These are phyloP conservation scores for Scaptodrosophila latifasciaeformis DNA, from an alignment of 2,888 invertebrate species.

Conservation along the genomic window DNA sequence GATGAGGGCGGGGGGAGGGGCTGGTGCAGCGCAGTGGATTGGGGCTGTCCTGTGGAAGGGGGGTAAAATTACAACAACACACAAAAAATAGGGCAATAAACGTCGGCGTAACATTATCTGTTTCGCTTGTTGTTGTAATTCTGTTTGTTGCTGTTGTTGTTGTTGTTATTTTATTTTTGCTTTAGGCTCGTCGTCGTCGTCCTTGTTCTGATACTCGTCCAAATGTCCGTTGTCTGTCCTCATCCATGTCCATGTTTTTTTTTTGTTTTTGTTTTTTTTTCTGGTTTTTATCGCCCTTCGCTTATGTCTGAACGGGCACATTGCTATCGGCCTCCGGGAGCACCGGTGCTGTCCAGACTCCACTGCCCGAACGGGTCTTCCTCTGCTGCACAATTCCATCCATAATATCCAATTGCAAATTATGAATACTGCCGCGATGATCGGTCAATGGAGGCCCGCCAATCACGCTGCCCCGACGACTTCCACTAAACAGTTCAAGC, in stretches of 20 bases:
- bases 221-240: not conserved
- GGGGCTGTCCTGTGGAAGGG: too few relatives aligned
- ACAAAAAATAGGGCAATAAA: too few relatives aligned
- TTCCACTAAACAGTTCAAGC: too few relatives aligned
- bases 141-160: conserved; percentile 8
- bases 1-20: not conserved
- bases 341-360: conserved; percentile 82
- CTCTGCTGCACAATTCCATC: conserved; percentile 89
- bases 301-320: conserved; percentile 74
- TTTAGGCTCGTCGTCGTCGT: not conserved
- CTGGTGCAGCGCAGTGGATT: too few relatives aligned
- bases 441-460: conserved; percentile 84
- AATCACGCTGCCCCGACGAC: conserved; percentile 74
- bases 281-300: too few relatives aligned
- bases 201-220: not conserved
- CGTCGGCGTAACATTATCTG: not conserved
- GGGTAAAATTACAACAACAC: too few relatives aligned
- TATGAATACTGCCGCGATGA: conserved; percentile 85
- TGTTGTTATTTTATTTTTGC: too few relatives aligned
- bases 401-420: conserved; percentile 90
- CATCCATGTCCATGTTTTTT: not conserved
- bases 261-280: not conserved
- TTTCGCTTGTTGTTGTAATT: not conserved
- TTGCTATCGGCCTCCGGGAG: conserved; percentile 72
- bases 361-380: conserved; percentile 79